A percentile compares a stretch with the other conserved stretches of the same genome.
phyloP scores from a whole-genome alignment of 1,140 invertebrate species.

The Araneus ventricosus region DNA sequence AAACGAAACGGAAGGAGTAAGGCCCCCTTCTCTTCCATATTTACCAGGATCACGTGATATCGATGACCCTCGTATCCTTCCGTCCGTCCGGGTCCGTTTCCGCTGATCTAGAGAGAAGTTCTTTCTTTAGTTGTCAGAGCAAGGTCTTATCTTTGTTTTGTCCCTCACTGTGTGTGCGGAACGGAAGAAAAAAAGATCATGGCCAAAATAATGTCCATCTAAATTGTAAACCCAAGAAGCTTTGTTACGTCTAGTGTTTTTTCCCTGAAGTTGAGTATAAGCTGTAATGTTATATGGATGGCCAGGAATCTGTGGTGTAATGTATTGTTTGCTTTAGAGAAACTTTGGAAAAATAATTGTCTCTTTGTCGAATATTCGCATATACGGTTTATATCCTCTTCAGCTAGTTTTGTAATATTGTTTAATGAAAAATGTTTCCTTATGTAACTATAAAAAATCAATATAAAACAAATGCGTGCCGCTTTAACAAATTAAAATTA shows the following conservation, averaged over 20 bases:
- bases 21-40: conserved; percentile 33
- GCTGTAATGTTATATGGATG: neutral
- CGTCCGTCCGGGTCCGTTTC: conserved; percentile 54
- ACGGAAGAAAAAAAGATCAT: neutral
- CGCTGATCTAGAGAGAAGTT: conserved; percentile 29
- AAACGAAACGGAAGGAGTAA: conserved; percentile 2
- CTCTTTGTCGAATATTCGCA: too few species aligned
- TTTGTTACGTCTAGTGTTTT: neutral
- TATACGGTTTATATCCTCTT: too few species aligned
- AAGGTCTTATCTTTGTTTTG: conserved; percentile 44
- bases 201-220: neutral
- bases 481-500: too few species aligned
- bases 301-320: too few species aligned
- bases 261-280: neutral
- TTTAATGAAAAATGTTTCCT: too few species aligned
- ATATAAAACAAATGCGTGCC: too few species aligned
- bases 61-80: conserved; percentile 50
- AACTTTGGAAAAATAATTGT: too few species aligned
- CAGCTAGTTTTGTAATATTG: too few species aligned
- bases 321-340: too few species aligned
- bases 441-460: too few species aligned
- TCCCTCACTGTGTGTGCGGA: neutral
- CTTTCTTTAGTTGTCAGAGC: conserved; percentile 58
- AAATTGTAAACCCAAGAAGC: neutral
- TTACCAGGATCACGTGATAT: conserved; percentile 64